Evolutionary conservation across 2,888 invertebrate genomes (phyloP), one percentile per base, ranked within the genome.

Genomic region (Aleiodes leptofemur): DNA sequence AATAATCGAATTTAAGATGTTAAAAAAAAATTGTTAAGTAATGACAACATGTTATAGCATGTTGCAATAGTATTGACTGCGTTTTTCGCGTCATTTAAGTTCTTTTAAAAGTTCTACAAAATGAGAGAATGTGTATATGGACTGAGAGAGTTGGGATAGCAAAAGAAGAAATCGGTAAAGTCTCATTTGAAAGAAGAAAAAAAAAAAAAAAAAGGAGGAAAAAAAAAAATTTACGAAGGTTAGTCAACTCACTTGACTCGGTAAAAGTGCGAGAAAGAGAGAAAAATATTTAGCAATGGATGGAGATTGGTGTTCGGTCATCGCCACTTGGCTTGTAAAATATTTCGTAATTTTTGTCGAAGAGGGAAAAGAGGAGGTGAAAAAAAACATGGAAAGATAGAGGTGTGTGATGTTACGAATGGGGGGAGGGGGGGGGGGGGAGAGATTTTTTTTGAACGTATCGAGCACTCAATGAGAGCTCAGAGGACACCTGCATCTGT

Each of bases 201-300:
- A 48, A 16, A 69, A 70, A 55, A 68, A 76, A 66, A 69, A 70
- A 55, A 68, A 76, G 59, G 55, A 23, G 61, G 53, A 31, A 66
- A 74, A 76, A 74, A 48, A 16, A 70, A 70, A 55, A 34, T 53
- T 64, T 23, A 51, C 34, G 74, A 74, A 55, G 43, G 72, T 73
- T 56, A 70, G 56, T 23, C 69, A 57, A 57, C 70, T 43, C 11
- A 43, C 43, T 43, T 11, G 43, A 11, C 43, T 43, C 11, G 56
- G n/a, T 50, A 53, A 59, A 79, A 43, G 56, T 64, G 68, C 34
- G 34, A 34, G 34, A 34, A 55, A 61, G 66, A 70, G 16, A 72
- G 76, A 56, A 73, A 74, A 29, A 72, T 61, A 69, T 77, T 74
- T 66, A 77, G 73, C 69, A 76, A 76, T 68, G 69, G 9, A 71